Conservation (phyloP, 2,113 vertebrate genomes). For the Eulemur macaco region DNA sequence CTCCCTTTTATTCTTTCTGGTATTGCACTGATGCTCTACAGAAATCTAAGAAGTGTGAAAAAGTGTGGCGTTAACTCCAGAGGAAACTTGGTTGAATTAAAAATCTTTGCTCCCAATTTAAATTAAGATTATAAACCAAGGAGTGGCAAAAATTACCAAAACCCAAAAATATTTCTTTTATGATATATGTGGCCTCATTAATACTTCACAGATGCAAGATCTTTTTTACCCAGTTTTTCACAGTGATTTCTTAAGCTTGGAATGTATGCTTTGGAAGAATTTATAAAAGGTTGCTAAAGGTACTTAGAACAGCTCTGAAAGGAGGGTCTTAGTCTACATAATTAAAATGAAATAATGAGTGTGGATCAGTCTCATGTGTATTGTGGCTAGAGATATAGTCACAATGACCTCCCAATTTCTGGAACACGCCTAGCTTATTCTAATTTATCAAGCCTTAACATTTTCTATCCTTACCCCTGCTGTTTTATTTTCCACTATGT, state of each 20-base stretch:
- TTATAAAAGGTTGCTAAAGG: neutral
- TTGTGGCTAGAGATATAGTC: neutral
- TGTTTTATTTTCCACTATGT: neutral
- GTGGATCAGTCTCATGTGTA: neutral
- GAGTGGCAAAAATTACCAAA: neutral
- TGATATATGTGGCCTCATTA: neutral
- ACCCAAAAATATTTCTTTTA: slow-evolving; percentile 11
- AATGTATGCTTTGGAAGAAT: neutral
- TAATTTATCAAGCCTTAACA: neutral
- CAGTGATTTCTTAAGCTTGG: neutral
- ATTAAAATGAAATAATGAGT: neutral
- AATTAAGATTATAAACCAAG: neutral
- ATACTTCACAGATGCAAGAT: neutral
- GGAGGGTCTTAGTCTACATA: neutral
- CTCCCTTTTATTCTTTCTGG: neutral
- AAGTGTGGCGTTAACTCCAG: slow-evolving; percentile 12
- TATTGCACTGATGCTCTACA: slow-evolving; percentile 37
- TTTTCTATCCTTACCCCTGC: neutral
- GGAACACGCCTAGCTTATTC: neutral
- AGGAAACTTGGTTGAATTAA: slow-evolving; percentile 49
- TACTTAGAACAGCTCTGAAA: neutral
- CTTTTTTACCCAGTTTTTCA: neutral
- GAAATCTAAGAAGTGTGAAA: neutral
- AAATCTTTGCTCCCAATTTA: slow-evolving; percentile 30
- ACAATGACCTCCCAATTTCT: neutral